Conservation (phyloP, 2,113 vertebrate species). For the Notarius quadriscutis region DNA sequence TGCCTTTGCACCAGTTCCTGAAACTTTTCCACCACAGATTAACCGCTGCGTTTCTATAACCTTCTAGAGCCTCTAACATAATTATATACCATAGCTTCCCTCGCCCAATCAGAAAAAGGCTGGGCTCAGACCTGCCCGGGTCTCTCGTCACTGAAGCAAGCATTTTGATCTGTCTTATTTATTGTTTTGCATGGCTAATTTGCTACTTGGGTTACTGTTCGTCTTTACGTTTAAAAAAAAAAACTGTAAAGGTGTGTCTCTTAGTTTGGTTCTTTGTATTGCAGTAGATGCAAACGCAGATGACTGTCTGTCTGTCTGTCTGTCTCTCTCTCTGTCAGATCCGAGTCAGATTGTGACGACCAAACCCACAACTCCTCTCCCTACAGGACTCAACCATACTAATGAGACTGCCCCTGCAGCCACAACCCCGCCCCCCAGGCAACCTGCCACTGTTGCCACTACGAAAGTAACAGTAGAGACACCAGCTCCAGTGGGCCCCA, state of each 20-base stretch:
- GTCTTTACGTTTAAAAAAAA: too few relatives aligned
- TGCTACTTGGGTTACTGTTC: not conserved
- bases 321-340: constrained; percentile 51
- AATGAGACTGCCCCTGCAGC: constrained; percentile 34
- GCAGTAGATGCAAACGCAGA: too few relatives aligned
- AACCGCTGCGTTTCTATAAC: too few relatives aligned
- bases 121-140: too few relatives aligned
- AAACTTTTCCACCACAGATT: too few relatives aligned
- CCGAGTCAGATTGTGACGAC: constrained; percentile 49
- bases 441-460: not conserved
- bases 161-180: not conserved
- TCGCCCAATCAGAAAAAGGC: too few relatives aligned
- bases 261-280: too few relatives aligned
- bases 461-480: not conserved
- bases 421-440: not conserved
- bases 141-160: not conserved
- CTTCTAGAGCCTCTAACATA: too few relatives aligned
- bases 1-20: too few relatives aligned
- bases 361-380: constrained; percentile 52
- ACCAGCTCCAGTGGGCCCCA: not conserved
- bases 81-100: too few relatives aligned
- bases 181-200: not conserved
- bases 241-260: too few relatives aligned
- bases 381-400: constrained; percentile 16
- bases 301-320: not conserved